phyloP scores from a whole-genome alignment of 2,888 invertebrate genomes.

The Orthosia incerta region DNA sequence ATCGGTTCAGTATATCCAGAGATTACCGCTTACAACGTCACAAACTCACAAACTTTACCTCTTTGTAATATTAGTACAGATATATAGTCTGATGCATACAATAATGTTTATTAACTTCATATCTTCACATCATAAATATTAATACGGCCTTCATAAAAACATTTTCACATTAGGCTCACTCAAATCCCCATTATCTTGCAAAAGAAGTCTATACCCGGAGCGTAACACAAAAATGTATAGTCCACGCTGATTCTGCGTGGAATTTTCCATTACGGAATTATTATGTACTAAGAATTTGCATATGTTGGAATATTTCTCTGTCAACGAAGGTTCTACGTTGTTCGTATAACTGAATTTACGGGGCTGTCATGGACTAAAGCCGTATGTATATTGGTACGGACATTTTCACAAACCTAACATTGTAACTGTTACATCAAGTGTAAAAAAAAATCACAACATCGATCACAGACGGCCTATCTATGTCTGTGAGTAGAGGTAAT shows the following conservation, averaged over 20 bases:
- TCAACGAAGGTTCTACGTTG: conserved; percentile 14
- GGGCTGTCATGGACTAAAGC: conserved; percentile 1
- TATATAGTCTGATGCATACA: too few species aligned
- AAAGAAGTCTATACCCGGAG: conserved; percentile 23
- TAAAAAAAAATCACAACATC: too few species aligned
- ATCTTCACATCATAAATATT: neutral
- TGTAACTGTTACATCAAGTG: too few species aligned
- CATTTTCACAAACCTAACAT: neutral
- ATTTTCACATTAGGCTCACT: conserved; percentile 19
- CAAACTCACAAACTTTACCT: too few species aligned
- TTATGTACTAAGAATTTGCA: conserved; percentile 63
- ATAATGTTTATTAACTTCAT: neutral
- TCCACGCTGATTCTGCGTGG: conserved; percentile 29
- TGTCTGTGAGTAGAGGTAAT: too few species aligned
- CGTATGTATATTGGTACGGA: neutral
- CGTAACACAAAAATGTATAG: conserved; percentile 45
- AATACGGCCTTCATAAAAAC: neutral
- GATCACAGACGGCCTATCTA: too few species aligned
- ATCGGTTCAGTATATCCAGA: too few species aligned
- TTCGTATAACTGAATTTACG: conserved; percentile 22
- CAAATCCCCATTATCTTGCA: conserved; percentile 32
- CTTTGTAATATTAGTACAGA: too few species aligned
- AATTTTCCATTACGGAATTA: conserved; percentile 60
- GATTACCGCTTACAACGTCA: too few species aligned
- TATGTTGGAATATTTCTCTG: conserved; percentile 51